Conservation (phyloP, 2,888 invertebrate genomes). For the Tolmerus cingulatus region DNA sequence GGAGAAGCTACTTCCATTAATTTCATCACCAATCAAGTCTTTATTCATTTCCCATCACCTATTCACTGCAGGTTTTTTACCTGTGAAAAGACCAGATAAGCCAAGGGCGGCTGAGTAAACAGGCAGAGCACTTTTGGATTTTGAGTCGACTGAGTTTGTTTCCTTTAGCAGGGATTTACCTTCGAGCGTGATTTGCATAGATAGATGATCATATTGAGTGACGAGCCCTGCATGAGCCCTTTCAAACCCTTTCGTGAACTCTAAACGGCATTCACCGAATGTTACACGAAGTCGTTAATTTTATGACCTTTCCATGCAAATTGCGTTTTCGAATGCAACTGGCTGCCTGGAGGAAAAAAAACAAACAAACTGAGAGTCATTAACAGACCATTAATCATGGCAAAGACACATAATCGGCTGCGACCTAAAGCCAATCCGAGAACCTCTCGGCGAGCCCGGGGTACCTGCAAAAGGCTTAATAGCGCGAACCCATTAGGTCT, state of each 20-base stretch:
- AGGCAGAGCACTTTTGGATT: neutral
- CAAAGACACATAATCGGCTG: conserved; percentile 31
- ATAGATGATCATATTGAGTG: conserved; percentile 4
- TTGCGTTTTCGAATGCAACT: conserved; percentile 36
- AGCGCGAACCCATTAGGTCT: neutral
- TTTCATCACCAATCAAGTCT: neutral
- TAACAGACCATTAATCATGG: conserved; percentile 47
- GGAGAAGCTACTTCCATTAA: neutral
- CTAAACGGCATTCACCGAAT: conserved; percentile 45
- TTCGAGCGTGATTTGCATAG: conserved; percentile 30
- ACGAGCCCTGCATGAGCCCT: conserved; percentile 38
- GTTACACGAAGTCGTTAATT: conserved; percentile 47
- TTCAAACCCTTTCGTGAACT: conserved; percentile 38
- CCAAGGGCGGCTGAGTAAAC: neutral
- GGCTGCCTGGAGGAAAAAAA: neutral
- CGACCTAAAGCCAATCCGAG: neutral
- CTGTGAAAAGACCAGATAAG: neutral
- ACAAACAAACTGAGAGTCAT: conserved; percentile 47
- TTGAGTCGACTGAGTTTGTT: neutral
- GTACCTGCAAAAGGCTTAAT: conserved; percentile 24
- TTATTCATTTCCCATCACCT: neutral
- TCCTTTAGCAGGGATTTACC: neutral
- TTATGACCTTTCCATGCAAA: conserved; percentile 49
- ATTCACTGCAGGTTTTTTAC: neutral
- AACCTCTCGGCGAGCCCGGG: neutral